Evolutionary conservation across 2,113 vertebrate genomes (phyloP), one percentile per base, ranked within the genome.

Genomic region (Oryzias javanicus): DNA sequence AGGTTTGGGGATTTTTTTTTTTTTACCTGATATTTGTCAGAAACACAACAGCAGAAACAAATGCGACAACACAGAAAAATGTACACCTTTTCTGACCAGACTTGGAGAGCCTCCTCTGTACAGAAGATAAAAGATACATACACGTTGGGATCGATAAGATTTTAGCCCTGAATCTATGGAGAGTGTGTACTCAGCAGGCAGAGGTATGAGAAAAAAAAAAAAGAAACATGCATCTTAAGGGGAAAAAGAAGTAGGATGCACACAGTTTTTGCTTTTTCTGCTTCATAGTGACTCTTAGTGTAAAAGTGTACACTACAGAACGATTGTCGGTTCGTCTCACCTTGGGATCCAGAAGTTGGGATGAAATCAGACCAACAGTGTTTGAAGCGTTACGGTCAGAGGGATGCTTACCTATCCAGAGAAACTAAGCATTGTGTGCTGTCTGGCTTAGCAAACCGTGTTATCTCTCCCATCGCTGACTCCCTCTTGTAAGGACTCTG

Each of bases 301-400:
- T 61, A 61, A 68, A 66, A 71, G 63, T 51, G 62, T 49, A 66
- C 72, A 51, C 70, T 57, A 62, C 55, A 64, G 58, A 64, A 72
- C 72, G 76, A 74, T 65, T 62, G 67, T 67, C 66, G 52, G 65
- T 67, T 82, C 67, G 65, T 62, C 64, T 82, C 73, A 10, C 69
- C 25, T 47, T 64, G 70, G 55, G 69, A 74, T 54, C 52, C 49
- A 27, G 16, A 62, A 22, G 40, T 70, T 83, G 65, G 68, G 70
- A 83, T 72, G 46, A 76, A 85, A 85, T 72, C 67, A 40, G 67
- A 64, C 73, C 49, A 64, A 48, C 62, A 61, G 62, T 77, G 73
- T 72, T 22, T 60, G 66, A 67, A 58, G 74, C 44, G 41, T 84
- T 78, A 76, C 55, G 55, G 80, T 74, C 77, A 72, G 77, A 70